Evolutionary conservation across 2,888 invertebrate species (phyloP), one percentile per base, ranked within the genome.

Genomic region (Aproaerema taeniolella): DNA sequence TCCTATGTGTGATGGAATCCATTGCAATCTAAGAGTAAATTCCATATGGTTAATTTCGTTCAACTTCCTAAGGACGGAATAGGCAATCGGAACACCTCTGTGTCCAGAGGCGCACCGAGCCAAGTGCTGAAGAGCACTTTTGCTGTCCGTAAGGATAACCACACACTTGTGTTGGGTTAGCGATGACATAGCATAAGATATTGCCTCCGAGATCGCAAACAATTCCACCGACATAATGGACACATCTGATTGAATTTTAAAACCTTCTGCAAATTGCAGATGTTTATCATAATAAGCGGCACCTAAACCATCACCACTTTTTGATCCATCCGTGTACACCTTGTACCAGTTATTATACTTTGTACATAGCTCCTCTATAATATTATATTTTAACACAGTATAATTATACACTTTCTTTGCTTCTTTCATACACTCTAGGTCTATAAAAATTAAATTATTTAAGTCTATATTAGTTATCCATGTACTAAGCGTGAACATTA

Each of bases 251-350:
- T 20, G 4, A 6, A 30, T 28, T 3, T 26, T 2, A 6, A 10
- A 6, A n/a, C n/a, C n/a, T n/a, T 7, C 42, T 38, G 16, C 33
- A 35, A 43, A 24, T 10, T 35, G 38, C 6, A 26, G 12, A n/a
- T 10, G 7, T 2, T 2, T 30, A 10, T 50, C 46, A 38, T 17
- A 43, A 38, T 42, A 44, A 14, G 39, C 46, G 1, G 42, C 40
- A 1, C 42, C 49, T 4, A 31, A 20, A 1, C 30, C 36, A 25
- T 9, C 2, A 5, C n/a, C 14, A 13, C 31, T 32, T 7, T 43
- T 50, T 0, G 47, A 50, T 2, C 46, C 47, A 31, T 50, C 50
- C 0, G 50, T 42, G 12, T 24, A 50, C 1, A 50, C 8, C n/a
- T 33, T 31, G 17, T 46, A 46, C 15, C 10, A 43, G 17, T 15